Evolutionary conservation across 2,113 vertebrate genomes (phyloP).

Genomic region (Leucosticte australis): DNA sequence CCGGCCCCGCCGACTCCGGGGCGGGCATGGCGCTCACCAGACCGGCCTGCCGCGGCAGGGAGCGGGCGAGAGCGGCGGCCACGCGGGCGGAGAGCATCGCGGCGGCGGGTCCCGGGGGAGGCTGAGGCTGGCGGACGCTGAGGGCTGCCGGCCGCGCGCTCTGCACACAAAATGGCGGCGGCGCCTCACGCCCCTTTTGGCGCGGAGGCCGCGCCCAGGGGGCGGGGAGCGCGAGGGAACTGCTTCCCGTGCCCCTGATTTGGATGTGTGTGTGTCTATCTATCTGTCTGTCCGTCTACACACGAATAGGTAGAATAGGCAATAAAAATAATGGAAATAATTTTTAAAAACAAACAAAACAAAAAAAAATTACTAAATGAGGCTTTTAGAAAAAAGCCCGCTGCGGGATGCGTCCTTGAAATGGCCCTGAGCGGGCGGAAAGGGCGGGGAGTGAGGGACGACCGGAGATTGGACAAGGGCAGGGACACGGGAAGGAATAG

Average conservation of each 20-base stretch:
- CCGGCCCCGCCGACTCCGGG: no score
- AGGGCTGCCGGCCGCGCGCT: not conserved
- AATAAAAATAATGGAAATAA: not conserved
- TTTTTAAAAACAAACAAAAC: no score
- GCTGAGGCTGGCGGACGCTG: not conserved
- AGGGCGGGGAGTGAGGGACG: not conserved
- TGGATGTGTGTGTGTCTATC: rapidly evolving
- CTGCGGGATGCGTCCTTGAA: not conserved
- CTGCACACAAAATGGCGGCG: constrained; percentile 75
- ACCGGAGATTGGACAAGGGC: not conserved
- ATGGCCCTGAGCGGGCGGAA: not conserved
- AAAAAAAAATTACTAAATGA: rapidly evolving
- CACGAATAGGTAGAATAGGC: rapidly evolving
- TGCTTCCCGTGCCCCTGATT: not conserved
- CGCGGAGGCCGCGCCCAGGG: not conserved
- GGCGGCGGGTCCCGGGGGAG: not conserved
- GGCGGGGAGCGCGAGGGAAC: not conserved
- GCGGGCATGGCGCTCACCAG: constrained; percentile 77
- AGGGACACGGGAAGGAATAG: not conserved
- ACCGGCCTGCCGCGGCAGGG: constrained; percentile 84
- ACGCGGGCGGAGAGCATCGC: constrained; percentile 90
- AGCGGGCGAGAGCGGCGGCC: constrained; percentile 83
- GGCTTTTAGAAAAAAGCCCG: not conserved
- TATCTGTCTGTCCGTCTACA: rapidly evolving
- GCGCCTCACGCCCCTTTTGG: constrained; percentile 17